These are phyloP conservation scores for Caranx ignobilis DNA, from an alignment of 2,113 vertebrate species.

Conservation along the genomic window DNA sequence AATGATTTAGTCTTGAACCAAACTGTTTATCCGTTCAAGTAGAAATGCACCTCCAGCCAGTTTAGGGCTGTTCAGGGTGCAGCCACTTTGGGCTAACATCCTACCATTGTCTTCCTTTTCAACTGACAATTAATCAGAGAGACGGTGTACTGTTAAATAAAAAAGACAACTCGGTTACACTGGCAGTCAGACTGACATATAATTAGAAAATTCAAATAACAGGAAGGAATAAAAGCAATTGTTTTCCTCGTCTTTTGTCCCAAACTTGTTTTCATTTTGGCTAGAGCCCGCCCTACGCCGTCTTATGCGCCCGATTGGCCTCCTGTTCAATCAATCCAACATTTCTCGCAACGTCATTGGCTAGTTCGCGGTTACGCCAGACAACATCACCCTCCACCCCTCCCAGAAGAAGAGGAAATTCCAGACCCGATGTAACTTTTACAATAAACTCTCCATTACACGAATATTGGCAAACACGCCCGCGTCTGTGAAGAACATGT, in stretches of 20 bases:
- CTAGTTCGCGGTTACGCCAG: conserved; percentile 24
- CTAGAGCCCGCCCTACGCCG: conserved; percentile 58
- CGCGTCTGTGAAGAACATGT: accelerated
- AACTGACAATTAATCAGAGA: not conserved
- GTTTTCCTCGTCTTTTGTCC: conserved; percentile 63
- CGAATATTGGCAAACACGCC: not conserved
- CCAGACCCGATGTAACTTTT: conserved; percentile 68
- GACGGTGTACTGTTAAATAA: not conserved
- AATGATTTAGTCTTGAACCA: not conserved
- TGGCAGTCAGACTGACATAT: accelerated
- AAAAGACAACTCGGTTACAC: not conserved
- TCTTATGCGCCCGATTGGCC: conserved; percentile 59
- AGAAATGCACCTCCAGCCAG: not conserved
- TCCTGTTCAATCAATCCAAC: conserved; percentile 61
- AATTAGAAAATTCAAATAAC: not conserved
- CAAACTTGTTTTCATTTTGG: conserved; percentile 82
- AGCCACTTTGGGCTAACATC: conserved; percentile 18
- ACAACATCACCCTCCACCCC: conserved; percentile 53
- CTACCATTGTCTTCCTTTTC: not conserved
- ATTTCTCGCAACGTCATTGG: conserved; percentile 63
- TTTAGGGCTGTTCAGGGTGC: not conserved
- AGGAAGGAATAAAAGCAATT: not conserved
- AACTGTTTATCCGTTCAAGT: not conserved
- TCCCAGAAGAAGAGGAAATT: conserved; percentile 76
- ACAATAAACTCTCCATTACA: conserved; percentile 60